Conservation (phyloP, 1,140 invertebrate species). For the Drosophila subpulchrella region DNA sequence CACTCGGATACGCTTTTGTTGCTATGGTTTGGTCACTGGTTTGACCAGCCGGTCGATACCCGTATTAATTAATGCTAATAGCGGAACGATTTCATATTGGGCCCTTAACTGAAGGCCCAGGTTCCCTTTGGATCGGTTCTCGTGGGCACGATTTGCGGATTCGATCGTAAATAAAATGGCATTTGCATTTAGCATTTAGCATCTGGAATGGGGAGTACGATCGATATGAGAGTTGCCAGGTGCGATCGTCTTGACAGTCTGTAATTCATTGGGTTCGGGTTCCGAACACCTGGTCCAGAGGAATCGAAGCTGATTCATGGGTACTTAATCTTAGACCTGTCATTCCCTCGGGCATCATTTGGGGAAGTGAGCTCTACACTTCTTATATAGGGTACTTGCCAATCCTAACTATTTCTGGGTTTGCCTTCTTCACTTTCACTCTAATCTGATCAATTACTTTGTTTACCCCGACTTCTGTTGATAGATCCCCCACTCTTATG, state of each 20-base stretch:
- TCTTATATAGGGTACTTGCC: too few species aligned
- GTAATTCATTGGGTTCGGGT: slow-evolving; percentile 8
- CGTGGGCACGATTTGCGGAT: slow-evolving; percentile 39
- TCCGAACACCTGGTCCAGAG: slow-evolving; percentile 15
- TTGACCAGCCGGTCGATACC: slow-evolving; percentile 20
- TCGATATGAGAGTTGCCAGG: slow-evolving; percentile 30
- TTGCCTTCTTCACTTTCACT: too few species aligned
- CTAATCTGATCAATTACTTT: too few species aligned
- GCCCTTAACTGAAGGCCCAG: not conserved
- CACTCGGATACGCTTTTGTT: not conserved
- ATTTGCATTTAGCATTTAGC: slow-evolving; percentile 21
- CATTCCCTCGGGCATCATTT: not conserved
- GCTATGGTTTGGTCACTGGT: slow-evolving; percentile 4
- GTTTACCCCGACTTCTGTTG: not conserved
- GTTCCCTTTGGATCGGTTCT: slow-evolving; percentile 13
- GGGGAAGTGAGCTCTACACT: not conserved
- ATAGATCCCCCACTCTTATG: not conserved
- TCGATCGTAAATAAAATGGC: slow-evolving; percentile 1
- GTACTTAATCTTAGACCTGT: slow-evolving; percentile 2
- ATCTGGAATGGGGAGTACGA: not conserved
- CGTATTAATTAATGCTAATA: slow-evolving; percentile 18
- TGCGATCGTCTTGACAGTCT: slow-evolving; percentile 4
- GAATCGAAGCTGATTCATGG: slow-evolving; percentile 6
- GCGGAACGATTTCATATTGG: slow-evolving; percentile 2
- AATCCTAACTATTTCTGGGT: too few species aligned